Percentiles rank a stretch among this genome's conserved stretches.
Conservation (phyloP, 2,888 invertebrate genomes). For the Acanthosoma haemorrhoidale region DNA sequence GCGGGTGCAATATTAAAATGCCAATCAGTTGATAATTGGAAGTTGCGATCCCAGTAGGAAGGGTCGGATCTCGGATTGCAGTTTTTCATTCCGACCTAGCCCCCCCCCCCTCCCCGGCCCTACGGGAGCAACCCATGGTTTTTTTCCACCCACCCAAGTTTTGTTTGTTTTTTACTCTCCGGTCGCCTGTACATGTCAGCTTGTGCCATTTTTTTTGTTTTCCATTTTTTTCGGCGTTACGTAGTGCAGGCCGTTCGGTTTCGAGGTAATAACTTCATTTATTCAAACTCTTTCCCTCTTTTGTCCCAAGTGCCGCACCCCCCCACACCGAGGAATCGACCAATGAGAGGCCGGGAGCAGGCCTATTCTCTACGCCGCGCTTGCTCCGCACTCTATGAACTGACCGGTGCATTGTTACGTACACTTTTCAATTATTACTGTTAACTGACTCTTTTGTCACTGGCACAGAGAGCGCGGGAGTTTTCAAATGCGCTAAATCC, state of each 20-base stretch:
- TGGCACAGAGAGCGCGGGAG: neutral
- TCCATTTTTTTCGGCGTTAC: neutral
- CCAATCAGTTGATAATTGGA: conserved; percentile 38
- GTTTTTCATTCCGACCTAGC: conserved; percentile 32
- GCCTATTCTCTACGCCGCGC: neutral
- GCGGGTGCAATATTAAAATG: conserved; percentile 37
- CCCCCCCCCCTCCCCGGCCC: neutral
- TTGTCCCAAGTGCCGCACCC: conserved; percentile 22
- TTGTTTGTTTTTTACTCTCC: conserved; percentile 27
- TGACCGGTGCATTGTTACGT: conserved; percentile 18
- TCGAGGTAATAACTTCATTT: conserved; percentile 31
- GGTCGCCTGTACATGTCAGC: conserved; percentile 26
- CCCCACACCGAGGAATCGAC: conserved; percentile 14
- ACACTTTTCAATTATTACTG: conserved; percentile 28
- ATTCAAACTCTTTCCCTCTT: conserved; percentile 26
- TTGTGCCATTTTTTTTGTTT: conserved; percentile 22
- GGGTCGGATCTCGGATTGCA: conserved; percentile 27
- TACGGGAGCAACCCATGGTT: neutral
- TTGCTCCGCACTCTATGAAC: conserved; percentile 20
- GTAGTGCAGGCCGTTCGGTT: neutral
- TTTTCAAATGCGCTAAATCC: conserved; percentile 22
- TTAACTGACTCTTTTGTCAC: conserved; percentile 27
- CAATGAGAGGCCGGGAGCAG: conserved; percentile 5
- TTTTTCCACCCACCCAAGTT: conserved; percentile 19
- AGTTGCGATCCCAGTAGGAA: conserved; percentile 8